Evolutionary conservation across 2,888 invertebrate genomes (phyloP), one percentile per base, ranked within the genome.

Genomic region (Synergus gifuensis): DNA sequence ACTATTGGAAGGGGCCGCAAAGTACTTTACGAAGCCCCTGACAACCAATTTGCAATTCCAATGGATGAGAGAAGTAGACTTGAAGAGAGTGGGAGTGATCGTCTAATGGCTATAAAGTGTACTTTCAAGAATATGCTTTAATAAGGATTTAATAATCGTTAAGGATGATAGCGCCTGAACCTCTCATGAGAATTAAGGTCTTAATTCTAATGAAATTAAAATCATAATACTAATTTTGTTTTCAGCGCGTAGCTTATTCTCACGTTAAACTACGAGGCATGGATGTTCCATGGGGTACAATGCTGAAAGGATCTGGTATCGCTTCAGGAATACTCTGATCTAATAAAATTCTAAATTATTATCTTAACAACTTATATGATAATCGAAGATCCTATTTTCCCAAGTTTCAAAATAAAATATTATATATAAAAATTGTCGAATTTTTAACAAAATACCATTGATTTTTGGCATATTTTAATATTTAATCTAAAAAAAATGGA

Each of bases 11-110:
- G 28, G 63, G 18, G 44, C n/a, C 40, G 46, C 46, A 78, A 77
- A 82, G 54, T 8, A 63, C 44, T 46, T 42, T 22, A 42, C 22
- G 63, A 69, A 60, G 42, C 16, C 54, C 77, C 60, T 69, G 80
- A 77, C 76, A 81, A 79, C 82, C 82, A 79, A 84, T 86, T 85
- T 86, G 84, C 85, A 86, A 85, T 83, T 82, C 79, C 18, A 67
- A 67, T 67, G 44, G 67, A 18, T 67, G 3, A 67, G 44, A 22
- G 44, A 67, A 67, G 67, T 46, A 44, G 67, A 44, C 42, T 66
- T 11, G 66, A 66, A 66, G 66, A 40, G 66, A 44, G 18, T 14
- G 46, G 46, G 67, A 69, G 73, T 78, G 76, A 78, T 22, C 63
- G 63, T 64, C 78, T 78, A 78, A 78, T 76, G 63, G 76, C 76